Base-by-base conservation (phyloP, 92 coral and sea anemone species). In the Nematostella vectensis region DNA sequence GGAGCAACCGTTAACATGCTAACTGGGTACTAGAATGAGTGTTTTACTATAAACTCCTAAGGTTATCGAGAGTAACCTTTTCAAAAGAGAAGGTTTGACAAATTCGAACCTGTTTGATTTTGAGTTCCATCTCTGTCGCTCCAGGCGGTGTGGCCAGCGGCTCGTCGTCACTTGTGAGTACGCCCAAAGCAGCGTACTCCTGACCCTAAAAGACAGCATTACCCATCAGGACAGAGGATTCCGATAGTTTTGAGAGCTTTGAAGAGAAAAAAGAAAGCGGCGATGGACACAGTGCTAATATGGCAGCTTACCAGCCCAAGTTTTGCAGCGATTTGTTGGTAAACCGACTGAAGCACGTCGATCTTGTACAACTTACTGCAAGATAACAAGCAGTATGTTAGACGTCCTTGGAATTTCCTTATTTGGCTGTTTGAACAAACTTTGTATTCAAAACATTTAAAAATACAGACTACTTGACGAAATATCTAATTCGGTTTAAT, bases 121-220 rank as follows among this genome's bases (percentile, higher is more conserved):
- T 89, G 50, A 89, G 83, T 36, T 89, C 97, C 95, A 89, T 89
- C 58, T 89, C 97, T n/a, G 97, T 81, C 1, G 97, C 61, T 36
- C 95, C 89, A 25, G 89, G 87, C 38, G 97, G 97, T 20, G 89
- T 68, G 69, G 97, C 71, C 81, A 89, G 83, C 19, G 95, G 97
- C 44, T 89, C 97, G 29, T 89, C 97, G 53, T 89, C 97, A 60
- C 82, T 81, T 22, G 88, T 94, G 15, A 82, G 69, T 0, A 95
- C 88, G n/a, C 94, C 94, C 1, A 81, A 69, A 18, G 85, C 95
- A 10, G 95, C 83, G 43, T 89, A 89, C 60, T 89, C 89, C 45
- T 85, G 85, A 16, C 95, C 95, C 97, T 89, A 21, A 33, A 33
- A 33, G 53, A 21, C 8, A 47, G 8, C 40, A 33, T 6, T 33